phyloP scores from a whole-genome alignment of 2,888 invertebrate species.

The Octodonta nipae region DNA sequence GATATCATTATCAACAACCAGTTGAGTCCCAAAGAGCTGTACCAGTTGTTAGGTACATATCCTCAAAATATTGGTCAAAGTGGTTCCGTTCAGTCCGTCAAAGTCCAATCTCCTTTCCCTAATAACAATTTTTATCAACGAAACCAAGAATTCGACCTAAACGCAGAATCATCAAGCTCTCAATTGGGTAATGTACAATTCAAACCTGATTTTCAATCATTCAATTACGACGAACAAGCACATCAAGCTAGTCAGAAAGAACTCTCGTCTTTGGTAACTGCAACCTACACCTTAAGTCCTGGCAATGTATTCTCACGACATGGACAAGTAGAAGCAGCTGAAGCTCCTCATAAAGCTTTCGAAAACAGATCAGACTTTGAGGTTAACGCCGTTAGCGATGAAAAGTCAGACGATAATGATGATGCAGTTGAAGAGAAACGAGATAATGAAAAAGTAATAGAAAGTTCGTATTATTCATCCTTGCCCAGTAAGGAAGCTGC shows the following conservation, averaged over 20 bases:
- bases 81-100: slow-evolving; percentile 28
- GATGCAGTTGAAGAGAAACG: slow-evolving; percentile 7
- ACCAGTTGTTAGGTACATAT: slow-evolving; percentile 13
- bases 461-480: slow-evolving; percentile 41
- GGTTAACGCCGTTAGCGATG: slow-evolving; percentile 22
- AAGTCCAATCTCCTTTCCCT: slow-evolving; percentile 28
- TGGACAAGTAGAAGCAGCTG: too few species aligned
- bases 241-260: slow-evolving; percentile 16
- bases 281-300: slow-evolving; percentile 19
- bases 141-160: slow-evolving; percentile 20
- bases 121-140: slow-evolving; percentile 19
- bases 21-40: slow-evolving; percentile 13
- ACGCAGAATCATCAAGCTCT: background rate
- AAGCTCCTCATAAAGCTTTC: slow-evolving; percentile 26
- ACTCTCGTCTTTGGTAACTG: slow-evolving; percentile 20
- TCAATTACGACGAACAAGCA: slow-evolving; percentile 37
- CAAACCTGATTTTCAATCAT: slow-evolving; percentile 34
- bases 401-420: slow-evolving; percentile 15
- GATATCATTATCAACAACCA: slow-evolving; percentile 13
- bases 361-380: slow-evolving; percentile 14
- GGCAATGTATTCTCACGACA: too few species aligned
- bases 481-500: slow-evolving; percentile 50
- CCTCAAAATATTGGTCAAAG: slow-evolving; percentile 27
- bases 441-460: slow-evolving; percentile 29
- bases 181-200: slow-evolving; percentile 32